Conservation (phyloP, 2,888 invertebrate genomes). For the Metalampra italica region DNA sequence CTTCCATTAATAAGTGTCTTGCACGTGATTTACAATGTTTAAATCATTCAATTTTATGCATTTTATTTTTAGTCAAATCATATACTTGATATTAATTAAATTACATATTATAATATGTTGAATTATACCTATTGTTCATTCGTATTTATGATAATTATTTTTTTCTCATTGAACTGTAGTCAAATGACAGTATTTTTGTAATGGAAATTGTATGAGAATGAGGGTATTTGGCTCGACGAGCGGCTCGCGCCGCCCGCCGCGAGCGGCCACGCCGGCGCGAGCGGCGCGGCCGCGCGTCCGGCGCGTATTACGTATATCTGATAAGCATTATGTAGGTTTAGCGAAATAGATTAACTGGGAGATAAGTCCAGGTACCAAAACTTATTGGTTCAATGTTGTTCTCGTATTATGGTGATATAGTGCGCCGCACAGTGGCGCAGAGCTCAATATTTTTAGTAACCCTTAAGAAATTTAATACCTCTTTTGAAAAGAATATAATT, state of each 20-base stretch:
- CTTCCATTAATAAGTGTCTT: slow-evolving; percentile 71
- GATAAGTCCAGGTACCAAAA: slow-evolving; percentile 74
- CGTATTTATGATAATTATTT: slow-evolving; percentile 63
- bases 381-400: slow-evolving; percentile 76
- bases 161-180: slow-evolving; percentile 77
- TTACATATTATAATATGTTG: slow-evolving; percentile 60
- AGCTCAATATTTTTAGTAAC: slow-evolving; percentile 79
- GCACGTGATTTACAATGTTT: slow-evolving; percentile 67
- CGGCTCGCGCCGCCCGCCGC: slow-evolving; percentile 18
- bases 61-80: slow-evolving; percentile 78
- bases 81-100: slow-evolving; percentile 70
- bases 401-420: slow-evolving; percentile 76
- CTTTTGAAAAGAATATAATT: slow-evolving; percentile 76
- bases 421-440: slow-evolving; percentile 70
- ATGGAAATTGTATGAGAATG: slow-evolving; percentile 72
- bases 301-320: slow-evolving; percentile 70
- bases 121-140: slow-evolving; percentile 71
- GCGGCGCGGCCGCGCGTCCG: slow-evolving; percentile 25
- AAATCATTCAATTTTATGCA: slow-evolving; percentile 76
- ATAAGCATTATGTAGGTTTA: slow-evolving; percentile 80
- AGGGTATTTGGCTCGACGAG: slow-evolving; percentile 61
- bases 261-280: slow-evolving; percentile 17
- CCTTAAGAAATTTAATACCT: slow-evolving; percentile 79
- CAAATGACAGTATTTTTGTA: slow-evolving; percentile 80
- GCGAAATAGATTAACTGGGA: slow-evolving; percentile 75